phyloP scores from a whole-genome alignment of 2,888 invertebrate genomes.

The Drosophila merina region DNA sequence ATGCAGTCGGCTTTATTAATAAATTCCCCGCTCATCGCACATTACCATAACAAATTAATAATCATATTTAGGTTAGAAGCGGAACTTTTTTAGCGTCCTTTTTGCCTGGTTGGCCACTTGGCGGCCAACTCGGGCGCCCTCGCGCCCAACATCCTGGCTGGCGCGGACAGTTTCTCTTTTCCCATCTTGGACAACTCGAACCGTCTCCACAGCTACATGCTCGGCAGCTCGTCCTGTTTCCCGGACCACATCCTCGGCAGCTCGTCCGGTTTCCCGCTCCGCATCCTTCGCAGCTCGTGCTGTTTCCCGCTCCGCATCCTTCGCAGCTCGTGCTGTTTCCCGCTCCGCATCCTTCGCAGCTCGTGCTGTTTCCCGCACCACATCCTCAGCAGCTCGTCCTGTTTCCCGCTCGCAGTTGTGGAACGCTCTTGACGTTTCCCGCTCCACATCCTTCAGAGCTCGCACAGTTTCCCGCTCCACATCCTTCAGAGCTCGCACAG shows the following conservation, averaged over 20 bases:
- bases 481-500: slow-evolving; percentile 12
- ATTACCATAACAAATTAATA: slow-evolving; percentile 41
- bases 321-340: neutral
- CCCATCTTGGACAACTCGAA: too few species aligned
- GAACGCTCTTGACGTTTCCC: slow-evolving; percentile 4
- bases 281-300: neutral
- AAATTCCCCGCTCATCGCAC: slow-evolving; percentile 23
- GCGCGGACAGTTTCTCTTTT: too few species aligned
- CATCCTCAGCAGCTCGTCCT: neutral
- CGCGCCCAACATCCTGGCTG: too few species aligned
- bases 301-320: neutral
- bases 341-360: neutral
- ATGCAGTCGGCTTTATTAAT: slow-evolving; percentile 46
- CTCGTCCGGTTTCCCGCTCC: slow-evolving; percentile 8
- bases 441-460: slow-evolving; percentile 9
- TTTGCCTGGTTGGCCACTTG: neutral
- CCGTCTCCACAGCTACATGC: slow-evolving; percentile 3
- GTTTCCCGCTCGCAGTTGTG: slow-evolving; percentile 13
- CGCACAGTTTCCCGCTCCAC: slow-evolving; percentile 6
- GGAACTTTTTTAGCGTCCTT: slow-evolving; percentile 4
- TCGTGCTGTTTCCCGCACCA: neutral
- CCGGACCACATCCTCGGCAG: neutral
- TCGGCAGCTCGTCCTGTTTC: neutral
- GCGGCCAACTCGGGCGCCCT: too few species aligned
- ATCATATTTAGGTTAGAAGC: slow-evolving; percentile 19